These are phyloP conservation scores for Falco columbarius DNA, from an alignment of 2,797 vertebrate genomes.

Conservation along the genomic window DNA sequence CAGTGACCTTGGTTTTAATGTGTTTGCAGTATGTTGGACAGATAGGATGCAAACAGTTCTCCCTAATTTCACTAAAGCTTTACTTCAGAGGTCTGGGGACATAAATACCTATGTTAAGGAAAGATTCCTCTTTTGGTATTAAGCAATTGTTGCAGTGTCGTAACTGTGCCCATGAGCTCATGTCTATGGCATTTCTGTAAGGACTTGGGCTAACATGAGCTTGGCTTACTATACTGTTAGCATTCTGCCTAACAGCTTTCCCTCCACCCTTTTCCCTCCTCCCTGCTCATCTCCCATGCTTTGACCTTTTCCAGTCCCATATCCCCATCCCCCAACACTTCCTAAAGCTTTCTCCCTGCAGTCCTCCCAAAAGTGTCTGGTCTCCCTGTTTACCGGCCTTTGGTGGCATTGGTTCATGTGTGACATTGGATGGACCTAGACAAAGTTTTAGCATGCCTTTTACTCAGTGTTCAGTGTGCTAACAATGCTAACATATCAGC, in stretches of 20 bases:
- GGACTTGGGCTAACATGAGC: neutral
- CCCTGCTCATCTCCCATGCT: neutral
- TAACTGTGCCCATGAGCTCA: neutral
- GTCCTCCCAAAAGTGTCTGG: neutral
- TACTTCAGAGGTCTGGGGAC: neutral
- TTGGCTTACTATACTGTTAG: neutral
- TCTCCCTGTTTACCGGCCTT: neutral
- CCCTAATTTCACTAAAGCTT: neutral
- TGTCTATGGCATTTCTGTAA: neutral
- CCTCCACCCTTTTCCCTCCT: neutral
- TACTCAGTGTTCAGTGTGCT: neutral
- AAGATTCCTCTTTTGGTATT: neutral
- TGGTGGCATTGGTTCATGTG: neutral
- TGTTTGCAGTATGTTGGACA: neutral
- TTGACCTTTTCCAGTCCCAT: neutral
- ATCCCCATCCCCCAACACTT: neutral
- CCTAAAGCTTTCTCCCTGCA: neutral
- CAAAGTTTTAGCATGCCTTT: neutral
- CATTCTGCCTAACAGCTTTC: rapidly evolving
- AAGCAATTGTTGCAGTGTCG: neutral
- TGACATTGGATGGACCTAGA: neutral
- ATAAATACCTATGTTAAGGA: neutral
- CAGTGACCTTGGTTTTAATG: neutral
- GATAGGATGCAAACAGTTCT: neutral
- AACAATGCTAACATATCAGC: neutral